Evolutionary conservation across 2,888 invertebrate species (phyloP), one percentile per base, ranked within the genome.

Genomic region (Lasioglossum morio): DNA sequence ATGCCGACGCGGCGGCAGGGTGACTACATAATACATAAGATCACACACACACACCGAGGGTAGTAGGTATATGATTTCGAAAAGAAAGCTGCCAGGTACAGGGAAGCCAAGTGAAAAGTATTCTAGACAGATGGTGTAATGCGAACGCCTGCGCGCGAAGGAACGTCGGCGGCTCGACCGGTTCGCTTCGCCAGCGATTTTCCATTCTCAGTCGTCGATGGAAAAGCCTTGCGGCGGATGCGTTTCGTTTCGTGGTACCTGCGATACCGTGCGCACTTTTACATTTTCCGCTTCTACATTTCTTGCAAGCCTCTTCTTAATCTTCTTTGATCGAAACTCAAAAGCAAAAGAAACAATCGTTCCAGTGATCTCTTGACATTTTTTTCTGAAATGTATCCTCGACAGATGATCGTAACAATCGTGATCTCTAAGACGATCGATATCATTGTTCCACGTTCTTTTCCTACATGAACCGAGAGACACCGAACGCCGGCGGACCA

Each of bases 171-270:
- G 84, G 77, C 78, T 72, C 83, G 85, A 82, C 63, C 72, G 69
- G 72, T 82, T 80, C 57, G 46, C 27, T 79, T 87, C 78, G 53
- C 70, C 75, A 60, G 78, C 84, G 79, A 92, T 91, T 89, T 90
- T 91, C 92, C 91, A 88, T 89, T 89, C 89, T 92, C 92, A 92
- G 92, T 92, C 87, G 91, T 83, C 87, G 84, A 87, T 86, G 85
- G 90, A 86, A 89, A 92, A 91, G 88, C 86, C 76, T 87, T 85
- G 73, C 84, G 74, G 48, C 75, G 88, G 78, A 80, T 74, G 83
- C 77, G 75, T 74, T 77, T 75, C 46, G 57, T 40, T 72, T 73
- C 37, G 69, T 37, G 19, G 19, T 16, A 69, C 63, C 37, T 63
- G 23, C 14, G 43, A 53, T 8, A 34, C 27, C 48, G 72, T 27